These are phyloP conservation scores for Ctenopoma kingsleyae DNA, from an alignment of 2,797 vertebrate genomes.

Conservation along the genomic window DNA sequence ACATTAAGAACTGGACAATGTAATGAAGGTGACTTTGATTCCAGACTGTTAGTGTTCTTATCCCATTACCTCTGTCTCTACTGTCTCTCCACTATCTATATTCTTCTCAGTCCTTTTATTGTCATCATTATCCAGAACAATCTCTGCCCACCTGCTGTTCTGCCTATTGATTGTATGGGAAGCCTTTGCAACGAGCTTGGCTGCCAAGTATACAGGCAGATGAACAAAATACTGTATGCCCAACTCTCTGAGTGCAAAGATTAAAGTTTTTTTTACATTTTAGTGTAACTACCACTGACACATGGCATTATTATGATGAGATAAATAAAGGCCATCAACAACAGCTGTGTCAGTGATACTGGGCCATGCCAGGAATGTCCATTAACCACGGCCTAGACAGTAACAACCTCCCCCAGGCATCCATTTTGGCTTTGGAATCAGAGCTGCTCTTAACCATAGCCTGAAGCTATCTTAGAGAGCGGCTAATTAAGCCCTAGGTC, in stretches of 20 bases:
- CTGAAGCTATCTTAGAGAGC: no score
- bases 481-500: no score
- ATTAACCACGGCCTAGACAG: no score
- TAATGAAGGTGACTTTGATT: constrained; percentile 74
- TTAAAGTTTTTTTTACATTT: constrained; percentile 22
- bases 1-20: constrained; percentile 24
- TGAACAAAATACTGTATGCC: constrained; percentile 29
- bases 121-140: constrained; percentile 68
- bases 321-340: no score
- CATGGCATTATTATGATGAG: constrained; percentile 7
- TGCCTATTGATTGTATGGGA: constrained; percentile 63
- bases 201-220: constrained; percentile 53
- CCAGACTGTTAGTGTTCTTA: constrained; percentile 59
- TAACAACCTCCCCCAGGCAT: no score
- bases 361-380: no score
- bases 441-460: no score
- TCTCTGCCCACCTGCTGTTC: constrained; percentile 60
- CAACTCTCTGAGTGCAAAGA: constrained; percentile 6
- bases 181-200: constrained; percentile 43
- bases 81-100: constrained; percentile 40
- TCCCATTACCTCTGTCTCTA: constrained; percentile 19
- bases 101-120: constrained; percentile 60
- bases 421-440: no score
- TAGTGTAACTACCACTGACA: background rate
- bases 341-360: no score